Conservation (phyloP, 2,113 vertebrate genomes). For the Fulmarus glacialis region DNA sequence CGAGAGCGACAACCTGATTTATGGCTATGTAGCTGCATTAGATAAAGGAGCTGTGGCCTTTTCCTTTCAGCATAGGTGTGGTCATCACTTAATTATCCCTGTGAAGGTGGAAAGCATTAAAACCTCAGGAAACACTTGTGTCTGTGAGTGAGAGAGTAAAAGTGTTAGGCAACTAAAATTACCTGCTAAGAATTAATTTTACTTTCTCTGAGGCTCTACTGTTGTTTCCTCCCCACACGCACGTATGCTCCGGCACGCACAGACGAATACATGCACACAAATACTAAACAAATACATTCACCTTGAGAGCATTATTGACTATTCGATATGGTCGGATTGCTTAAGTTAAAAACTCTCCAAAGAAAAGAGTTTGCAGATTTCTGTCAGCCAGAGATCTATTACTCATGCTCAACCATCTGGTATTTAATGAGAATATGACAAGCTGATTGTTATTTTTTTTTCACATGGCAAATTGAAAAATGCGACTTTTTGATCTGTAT, state of each 20-base stretch:
- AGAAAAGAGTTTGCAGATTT: conserved; percentile 78
- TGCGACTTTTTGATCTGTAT: conserved; percentile 80
- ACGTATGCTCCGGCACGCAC: not conserved
- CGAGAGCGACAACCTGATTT: not conserved
- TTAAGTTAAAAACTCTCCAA: conserved; percentile 70
- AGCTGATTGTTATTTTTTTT: conserved; percentile 79
- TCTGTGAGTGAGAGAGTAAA: not conserved
- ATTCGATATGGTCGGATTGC: conserved; percentile 36
- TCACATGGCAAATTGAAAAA: conserved; percentile 79
- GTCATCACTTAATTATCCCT: conserved; percentile 21
- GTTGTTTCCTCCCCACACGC: not conserved
- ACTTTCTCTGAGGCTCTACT: not conserved
- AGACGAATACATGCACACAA: not conserved
- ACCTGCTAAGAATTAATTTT: conserved; percentile 6
- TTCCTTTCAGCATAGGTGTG: conserved; percentile 24
- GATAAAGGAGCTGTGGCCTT: not conserved
- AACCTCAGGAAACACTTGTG: not conserved
- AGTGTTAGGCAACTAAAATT: not conserved
- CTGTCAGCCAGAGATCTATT: conserved; percentile 77
- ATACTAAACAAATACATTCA: conserved; percentile 52
- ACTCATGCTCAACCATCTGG: conserved; percentile 83
- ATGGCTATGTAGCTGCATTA: not conserved
- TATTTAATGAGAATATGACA: conserved; percentile 82
- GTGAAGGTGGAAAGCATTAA: not conserved
- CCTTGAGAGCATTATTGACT: conserved; percentile 52